Conservation (phyloP, 2,113 vertebrate genomes). For the Numida meleagris region DNA sequence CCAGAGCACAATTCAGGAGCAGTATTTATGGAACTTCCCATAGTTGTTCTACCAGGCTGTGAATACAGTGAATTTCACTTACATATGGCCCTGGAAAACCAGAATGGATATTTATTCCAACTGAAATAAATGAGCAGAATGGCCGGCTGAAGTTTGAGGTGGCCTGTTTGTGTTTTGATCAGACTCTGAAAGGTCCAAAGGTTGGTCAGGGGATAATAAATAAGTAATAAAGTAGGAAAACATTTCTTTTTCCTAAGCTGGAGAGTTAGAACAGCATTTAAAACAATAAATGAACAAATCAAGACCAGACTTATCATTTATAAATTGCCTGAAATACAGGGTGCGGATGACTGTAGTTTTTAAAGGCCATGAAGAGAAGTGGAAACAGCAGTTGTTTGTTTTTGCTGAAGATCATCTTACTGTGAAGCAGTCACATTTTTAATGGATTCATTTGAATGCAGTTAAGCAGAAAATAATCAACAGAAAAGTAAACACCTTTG, state of each 20-base stretch:
- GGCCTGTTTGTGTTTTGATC: background rate
- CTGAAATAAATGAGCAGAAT: background rate
- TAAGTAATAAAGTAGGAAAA: background rate
- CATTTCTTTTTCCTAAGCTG: background rate
- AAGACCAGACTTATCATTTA: background rate
- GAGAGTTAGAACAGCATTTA: background rate
- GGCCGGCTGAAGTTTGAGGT: background rate
- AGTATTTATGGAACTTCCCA: background rate
- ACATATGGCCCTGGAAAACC: background rate
- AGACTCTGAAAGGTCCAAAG: background rate
- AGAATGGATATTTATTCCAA: background rate
- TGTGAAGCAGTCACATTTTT: slow-evolving; percentile 63
- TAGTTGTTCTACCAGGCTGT: background rate
- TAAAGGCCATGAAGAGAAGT: slow-evolving; percentile 46
- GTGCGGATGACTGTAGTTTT: slow-evolving; percentile 19
- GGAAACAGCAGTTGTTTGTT: slow-evolving; percentile 70
- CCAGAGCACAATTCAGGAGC: background rate
- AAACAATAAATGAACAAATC: slow-evolving; percentile 24
- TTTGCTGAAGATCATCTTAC: slow-evolving; percentile 63
- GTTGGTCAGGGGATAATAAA: background rate
- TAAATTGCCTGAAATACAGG: slow-evolving; percentile 26
- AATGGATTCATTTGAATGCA: slow-evolving; percentile 74
- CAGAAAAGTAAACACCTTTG: slow-evolving; percentile 75
- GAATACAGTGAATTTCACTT: background rate
- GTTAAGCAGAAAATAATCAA: slow-evolving; percentile 68